Percentiles rank a stretch among this genome's conserved stretches.
These are phyloP conservation scores for Herminia tarsipennalis DNA, from an alignment of 2,888 invertebrate species.

Conservation along the genomic window DNA sequence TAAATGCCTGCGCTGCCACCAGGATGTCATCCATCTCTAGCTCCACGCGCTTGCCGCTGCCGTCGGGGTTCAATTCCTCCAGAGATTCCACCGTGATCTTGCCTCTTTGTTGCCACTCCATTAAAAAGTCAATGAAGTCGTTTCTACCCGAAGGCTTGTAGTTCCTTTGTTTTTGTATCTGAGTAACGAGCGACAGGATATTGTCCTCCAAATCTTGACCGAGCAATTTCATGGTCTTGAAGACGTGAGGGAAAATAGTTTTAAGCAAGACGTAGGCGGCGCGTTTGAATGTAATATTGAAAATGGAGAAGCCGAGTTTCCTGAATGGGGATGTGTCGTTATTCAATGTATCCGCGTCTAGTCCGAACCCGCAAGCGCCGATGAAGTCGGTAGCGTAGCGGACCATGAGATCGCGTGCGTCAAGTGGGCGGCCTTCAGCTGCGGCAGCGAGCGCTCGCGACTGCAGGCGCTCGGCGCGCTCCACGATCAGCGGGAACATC, in stretches of 20 bases:
- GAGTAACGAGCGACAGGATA: conserved; percentile 44
- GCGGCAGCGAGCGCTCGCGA: conserved; percentile 42
- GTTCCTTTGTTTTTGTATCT: conserved; percentile 51
- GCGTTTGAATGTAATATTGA: conserved; percentile 42
- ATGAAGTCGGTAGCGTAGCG: conserved; percentile 71
- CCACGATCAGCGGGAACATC: conserved; percentile 67
- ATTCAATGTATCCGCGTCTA: conserved; percentile 61
- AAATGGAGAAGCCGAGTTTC: conserved; percentile 57
- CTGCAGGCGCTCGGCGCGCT: conserved; percentile 61
- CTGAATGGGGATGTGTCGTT: conserved; percentile 62
- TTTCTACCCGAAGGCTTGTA: conserved; percentile 58
- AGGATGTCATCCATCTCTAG: conserved; percentile 56
- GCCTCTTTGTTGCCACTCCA: conserved; percentile 57
- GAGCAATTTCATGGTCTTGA: conserved; percentile 51
- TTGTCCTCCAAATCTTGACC: conserved; percentile 57
- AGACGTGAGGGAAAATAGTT: conserved; percentile 54
- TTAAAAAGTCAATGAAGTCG: conserved; percentile 60
- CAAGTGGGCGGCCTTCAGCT: conserved; percentile 41
- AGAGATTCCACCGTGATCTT: conserved; percentile 53
- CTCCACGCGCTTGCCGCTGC: conserved; percentile 43
- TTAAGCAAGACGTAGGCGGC: conserved; percentile 47
- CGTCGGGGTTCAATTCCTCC: conserved; percentile 48
- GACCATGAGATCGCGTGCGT: conserved; percentile 69
- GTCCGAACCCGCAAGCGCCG: conserved; percentile 68
- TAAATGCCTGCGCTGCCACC: conserved; percentile 63